Base-by-base conservation (phyloP, 1,140 invertebrate species). In the Triops longicaudatus region DNA sequence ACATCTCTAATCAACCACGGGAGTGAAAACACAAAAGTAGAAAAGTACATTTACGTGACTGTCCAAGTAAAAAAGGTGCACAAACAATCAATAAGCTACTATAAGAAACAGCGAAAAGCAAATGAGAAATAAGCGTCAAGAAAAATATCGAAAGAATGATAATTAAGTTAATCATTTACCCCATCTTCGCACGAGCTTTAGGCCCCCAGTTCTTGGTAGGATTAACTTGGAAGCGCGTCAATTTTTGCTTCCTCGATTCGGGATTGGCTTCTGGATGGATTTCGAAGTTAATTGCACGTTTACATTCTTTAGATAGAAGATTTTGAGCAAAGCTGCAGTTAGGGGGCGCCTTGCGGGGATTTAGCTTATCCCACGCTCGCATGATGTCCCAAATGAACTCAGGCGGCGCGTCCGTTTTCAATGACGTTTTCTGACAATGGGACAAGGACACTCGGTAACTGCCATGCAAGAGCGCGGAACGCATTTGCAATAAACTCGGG, bases 331-430 rank as follows among this genome's bases (percentile, higher is more conserved):
- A 27, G 14, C 10, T n/a, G 50, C 50, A 63, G 50, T 17, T 63
- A 17, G 50, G 50, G 14, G 22, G 50, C 6, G 2, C 31, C 31
- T 77, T 28, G 1, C 72, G 76, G 43, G 43, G 14, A 63, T 77
- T 86, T 14, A 83, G 81, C 78, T 90, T 89, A 80, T 90, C 90
- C 94, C 95, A 97, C 31, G 87, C 87, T 79, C 92, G 86, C 76
- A 98, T 87, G n/a, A 98, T 90, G 84, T 97, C 96, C 98, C 97
- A 99, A 17, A 99, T 83, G 22, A 98, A 86, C 5, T 87, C 83
- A 44, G 89, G 84, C 0, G 98, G 95, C 0, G 98, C 97, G 84
- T 96, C 86, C 0, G 98, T 99, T 86, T 99, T 99, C 3, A 99
- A 86, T 0, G 95, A 96, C 78, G 90, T 89, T 81, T 91, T 92